Base-by-base conservation (phyloP, 2,797 vertebrate species). In the Manis crassicaudata region DNA sequence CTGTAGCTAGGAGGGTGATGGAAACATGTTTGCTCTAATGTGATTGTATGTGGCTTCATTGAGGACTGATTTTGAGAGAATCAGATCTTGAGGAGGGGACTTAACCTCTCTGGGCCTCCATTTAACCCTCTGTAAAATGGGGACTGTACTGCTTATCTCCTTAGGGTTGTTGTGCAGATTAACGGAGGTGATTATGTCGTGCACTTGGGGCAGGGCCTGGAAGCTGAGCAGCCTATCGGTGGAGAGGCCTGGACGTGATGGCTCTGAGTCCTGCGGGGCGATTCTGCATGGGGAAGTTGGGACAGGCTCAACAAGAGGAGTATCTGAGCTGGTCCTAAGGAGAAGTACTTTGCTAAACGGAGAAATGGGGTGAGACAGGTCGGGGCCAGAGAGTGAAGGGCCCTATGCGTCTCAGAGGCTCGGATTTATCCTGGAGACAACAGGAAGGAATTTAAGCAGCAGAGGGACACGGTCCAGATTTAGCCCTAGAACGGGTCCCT, bases 341-440 rank as follows among this genome's bases (percentile, higher is more conserved):
- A 97, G 52, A 91, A 90, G 52, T 32, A 29, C 37, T 85, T 86
- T 82, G 68, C 29, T 56, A 94, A 80, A 70, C 67, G 70, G 62
- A 58, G 91, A 90, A 75, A 43, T 46, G 52, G 65, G 32, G 40
- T 54, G 68, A 83, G 40, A 25, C 29, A 37, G 82, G 10, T 13
- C 46, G 32, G 35, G 63, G 62, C 43, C 12, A 1, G 79, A 75
- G 25, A 62, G 37, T 14, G 58, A 87, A 82, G 65, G 37, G 35
- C 25, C 7, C 32, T 50, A 0, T 6, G 14, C 65, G 20, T 62
- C 54, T 52, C 23, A 17, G 77, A 92, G 65, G 27, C 56, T 73
- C 29, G 20, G 27, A 29, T 58, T 37, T 63, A 65, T 20, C 32
- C 12, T 35, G 37, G 40, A 85, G 63, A 93, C 21, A 87, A 52